Conservation (phyloP, 2,113 vertebrate species). For the Thermophis baileyi region DNA sequence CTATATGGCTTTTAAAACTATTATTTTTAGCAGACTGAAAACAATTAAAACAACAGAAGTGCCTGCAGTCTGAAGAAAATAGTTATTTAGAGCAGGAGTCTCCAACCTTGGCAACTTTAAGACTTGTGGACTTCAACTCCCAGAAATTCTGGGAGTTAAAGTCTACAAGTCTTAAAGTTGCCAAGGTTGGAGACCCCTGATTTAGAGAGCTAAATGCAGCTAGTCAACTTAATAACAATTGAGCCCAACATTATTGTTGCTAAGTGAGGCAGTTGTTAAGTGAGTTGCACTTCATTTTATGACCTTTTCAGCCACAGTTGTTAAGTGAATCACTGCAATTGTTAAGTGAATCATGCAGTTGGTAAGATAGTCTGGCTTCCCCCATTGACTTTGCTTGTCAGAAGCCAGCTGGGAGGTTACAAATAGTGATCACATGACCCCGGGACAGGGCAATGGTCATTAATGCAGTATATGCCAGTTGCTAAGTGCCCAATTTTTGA, state of each 20-base stretch:
- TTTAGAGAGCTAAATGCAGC: neutral
- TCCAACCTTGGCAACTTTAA: too few relatives aligned
- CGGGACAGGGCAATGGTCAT: neutral
- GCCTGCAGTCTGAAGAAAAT: neutral
- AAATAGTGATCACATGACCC: neutral
- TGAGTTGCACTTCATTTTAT: neutral
- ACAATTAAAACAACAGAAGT: constrained; percentile 29
- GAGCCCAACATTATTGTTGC: neutral
- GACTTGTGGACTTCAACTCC: too few relatives aligned
- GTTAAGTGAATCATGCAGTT: neutral
- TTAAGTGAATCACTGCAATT: neutral
- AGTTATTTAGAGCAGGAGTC: neutral
- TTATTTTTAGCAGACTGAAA: constrained; percentile 29
- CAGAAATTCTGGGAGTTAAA: too few relatives aligned
- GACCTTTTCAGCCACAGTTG: neutral
- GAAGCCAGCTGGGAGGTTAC: neutral
- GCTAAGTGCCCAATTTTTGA: neutral
- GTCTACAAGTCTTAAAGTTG: too few relatives aligned
- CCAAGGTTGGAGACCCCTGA: too few relatives aligned
- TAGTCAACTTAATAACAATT: neutral
- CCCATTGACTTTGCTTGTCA: neutral
- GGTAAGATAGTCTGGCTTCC: neutral
- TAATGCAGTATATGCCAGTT: neutral
- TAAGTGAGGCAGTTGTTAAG: neutral
- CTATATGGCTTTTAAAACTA: neutral